Percentiles rank a stretch among this genome's conserved stretches.
Evolutionary conservation across 2,113 vertebrate species (phyloP).

Genomic region (Amblyopsis rosae): DNA sequence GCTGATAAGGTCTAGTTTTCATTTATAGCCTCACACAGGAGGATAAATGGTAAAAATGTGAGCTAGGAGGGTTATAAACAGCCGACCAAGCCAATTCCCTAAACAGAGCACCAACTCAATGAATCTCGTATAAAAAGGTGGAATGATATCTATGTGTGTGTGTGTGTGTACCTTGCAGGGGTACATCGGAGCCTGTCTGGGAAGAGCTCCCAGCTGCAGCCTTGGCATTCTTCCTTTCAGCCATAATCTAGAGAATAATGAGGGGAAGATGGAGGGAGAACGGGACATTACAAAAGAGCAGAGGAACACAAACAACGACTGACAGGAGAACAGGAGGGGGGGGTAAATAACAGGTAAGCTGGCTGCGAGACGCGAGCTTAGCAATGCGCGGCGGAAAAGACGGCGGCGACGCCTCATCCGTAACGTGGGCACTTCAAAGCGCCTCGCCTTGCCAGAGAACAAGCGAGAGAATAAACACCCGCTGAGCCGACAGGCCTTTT

Average conservation of each 20-base stretch:
- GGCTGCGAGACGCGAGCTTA: neutral
- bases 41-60: slow-evolving; percentile 17
- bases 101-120: slow-evolving; percentile 26
- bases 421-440: slow-evolving; percentile 1
- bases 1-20: slow-evolving; percentile 13
- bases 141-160: neutral
- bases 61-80: slow-evolving; percentile 12
- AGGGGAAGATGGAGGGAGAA: neutral
- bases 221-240: slow-evolving; percentile 94
- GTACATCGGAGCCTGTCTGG: slow-evolving; percentile 88
- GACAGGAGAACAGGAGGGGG: neutral
- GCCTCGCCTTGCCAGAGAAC: neutral
- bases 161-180: slow-evolving; percentile 87
- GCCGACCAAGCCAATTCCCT: slow-evolving; percentile 47
- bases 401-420: neutral
- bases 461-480: neutral
- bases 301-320: neutral
- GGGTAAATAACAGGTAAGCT: neutral
- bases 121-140: slow-evolving; percentile 9
- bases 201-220: slow-evolving; percentile 87
- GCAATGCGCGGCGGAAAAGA: neutral
- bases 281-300: neutral
- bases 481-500: neutral
- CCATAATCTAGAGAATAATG: slow-evolving; percentile 88
- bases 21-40: slow-evolving; percentile 21